Conservation (phyloP, 2,113 vertebrate species). For the Catagonus wagneri region DNA sequence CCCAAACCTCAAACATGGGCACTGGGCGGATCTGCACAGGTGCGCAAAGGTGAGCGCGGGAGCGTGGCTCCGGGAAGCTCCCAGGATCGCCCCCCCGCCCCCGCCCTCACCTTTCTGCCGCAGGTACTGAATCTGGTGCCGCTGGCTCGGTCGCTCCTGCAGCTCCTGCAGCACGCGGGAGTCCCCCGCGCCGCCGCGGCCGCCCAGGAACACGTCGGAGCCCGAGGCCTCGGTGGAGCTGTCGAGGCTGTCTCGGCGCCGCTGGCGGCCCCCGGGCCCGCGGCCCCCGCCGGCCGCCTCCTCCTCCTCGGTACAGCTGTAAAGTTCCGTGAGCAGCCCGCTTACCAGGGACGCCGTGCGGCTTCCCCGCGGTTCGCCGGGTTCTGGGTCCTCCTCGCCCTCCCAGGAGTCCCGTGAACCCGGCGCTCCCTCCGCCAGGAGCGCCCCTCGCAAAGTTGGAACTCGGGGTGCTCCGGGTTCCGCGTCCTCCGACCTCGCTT, state of each 20-base stretch:
- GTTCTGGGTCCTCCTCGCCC: slow-evolving; percentile 57
- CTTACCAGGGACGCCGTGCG: slow-evolving; percentile 93
- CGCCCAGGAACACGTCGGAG: slow-evolving; percentile 90
- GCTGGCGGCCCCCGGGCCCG: slow-evolving; percentile 1
- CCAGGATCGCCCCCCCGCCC: neutral
- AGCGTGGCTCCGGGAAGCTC: neutral
- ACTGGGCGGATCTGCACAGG: neutral
- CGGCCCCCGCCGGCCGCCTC: slow-evolving; percentile 48
- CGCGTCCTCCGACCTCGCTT: neutral
- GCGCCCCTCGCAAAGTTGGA: neutral
- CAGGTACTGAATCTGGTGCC: slow-evolving; percentile 92
- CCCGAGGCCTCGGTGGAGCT: slow-evolving; percentile 95
- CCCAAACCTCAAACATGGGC: neutral
- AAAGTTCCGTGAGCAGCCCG: slow-evolving; percentile 95
- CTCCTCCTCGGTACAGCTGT: slow-evolving; percentile 87
- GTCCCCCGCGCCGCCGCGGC: slow-evolving; percentile 86
- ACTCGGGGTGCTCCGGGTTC: rapidly evolving
- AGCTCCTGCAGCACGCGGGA: slow-evolving; percentile 90
- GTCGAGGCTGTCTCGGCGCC: slow-evolving; percentile 90
- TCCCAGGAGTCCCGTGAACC: neutral
- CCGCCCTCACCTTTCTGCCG: slow-evolving; percentile 92
- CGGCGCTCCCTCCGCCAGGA: neutral
- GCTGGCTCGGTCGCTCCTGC: slow-evolving; percentile 89
- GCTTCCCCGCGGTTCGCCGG: slow-evolving; percentile 50
- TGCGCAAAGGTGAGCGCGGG: neutral